phyloP scores from a whole-genome alignment of 2,888 invertebrate species.

The Cosmorhoe ocellata region DNA sequence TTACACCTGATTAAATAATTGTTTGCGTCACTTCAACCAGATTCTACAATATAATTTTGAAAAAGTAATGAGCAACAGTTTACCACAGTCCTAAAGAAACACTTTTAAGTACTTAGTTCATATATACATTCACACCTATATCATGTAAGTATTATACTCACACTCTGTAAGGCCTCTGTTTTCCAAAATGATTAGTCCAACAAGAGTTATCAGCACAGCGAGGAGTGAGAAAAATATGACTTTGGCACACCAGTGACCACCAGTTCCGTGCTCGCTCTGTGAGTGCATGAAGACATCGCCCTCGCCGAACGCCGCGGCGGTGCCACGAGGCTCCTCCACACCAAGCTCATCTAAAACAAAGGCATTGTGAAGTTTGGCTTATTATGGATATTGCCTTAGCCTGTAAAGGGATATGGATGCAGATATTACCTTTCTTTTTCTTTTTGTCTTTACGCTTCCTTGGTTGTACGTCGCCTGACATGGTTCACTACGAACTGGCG shows the following conservation, averaged over 20 bases:
- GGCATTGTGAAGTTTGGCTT: constrained; percentile 1
- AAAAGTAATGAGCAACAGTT: too few species aligned
- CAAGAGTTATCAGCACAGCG: constrained; percentile 86
- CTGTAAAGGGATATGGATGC: constrained; percentile 8
- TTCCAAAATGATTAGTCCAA: constrained; percentile 90
- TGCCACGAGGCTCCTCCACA: constrained; percentile 72
- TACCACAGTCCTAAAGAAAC: too few species aligned
- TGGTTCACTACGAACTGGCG: constrained; percentile 77
- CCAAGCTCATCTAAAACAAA: constrained; percentile 72
- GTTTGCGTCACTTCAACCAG: too few species aligned
- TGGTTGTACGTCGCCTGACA: constrained; percentile 94
- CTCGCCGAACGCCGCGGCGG: constrained; percentile 73
- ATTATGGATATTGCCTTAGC: not conserved
- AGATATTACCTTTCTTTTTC: constrained; percentile 87
- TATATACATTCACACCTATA: too few species aligned
- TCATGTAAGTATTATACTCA: constrained; percentile 77
- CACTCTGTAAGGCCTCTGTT: constrained; percentile 90
- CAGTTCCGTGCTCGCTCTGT: constrained; percentile 88
- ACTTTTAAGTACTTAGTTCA: too few species aligned
- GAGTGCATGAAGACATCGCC: constrained; percentile 91
- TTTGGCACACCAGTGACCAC: constrained; percentile 93
- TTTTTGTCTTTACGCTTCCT: constrained; percentile 93
- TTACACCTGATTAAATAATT: too few species aligned
- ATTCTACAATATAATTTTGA: too few species aligned
- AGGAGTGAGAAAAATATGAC: constrained; percentile 90